These are phyloP conservation scores for Epinotia ramella DNA, from an alignment of 2,888 invertebrate genomes.

Conservation along the genomic window DNA sequence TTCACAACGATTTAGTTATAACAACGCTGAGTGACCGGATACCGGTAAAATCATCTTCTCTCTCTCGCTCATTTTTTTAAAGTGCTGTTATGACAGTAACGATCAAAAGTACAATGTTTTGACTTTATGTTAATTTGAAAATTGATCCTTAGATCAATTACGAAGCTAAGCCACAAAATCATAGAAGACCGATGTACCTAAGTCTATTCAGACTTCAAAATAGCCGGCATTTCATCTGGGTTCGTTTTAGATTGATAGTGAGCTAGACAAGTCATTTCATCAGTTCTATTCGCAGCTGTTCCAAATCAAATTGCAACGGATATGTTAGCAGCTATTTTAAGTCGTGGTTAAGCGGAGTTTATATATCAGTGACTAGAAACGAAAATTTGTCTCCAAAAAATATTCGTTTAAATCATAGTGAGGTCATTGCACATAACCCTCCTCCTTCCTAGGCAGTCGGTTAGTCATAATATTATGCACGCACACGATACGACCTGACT, in stretches of 20 bases:
- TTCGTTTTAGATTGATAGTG: not conserved
- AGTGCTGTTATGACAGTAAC: not conserved
- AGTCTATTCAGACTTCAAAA: no score
- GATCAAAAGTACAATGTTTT: not conserved
- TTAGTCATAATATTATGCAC: no score
- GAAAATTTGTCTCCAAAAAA: no score
- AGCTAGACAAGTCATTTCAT: not conserved
- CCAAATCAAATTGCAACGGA: not conserved
- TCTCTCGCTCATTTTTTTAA: not conserved
- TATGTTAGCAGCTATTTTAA: not conserved
- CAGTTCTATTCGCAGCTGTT: not conserved
- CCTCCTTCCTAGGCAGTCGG: no score
- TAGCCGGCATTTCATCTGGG: not conserved
- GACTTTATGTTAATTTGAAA: no score
- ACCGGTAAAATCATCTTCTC: not conserved
- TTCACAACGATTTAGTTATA: constrained; percentile 65
- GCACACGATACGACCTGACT: no score
- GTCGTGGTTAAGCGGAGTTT: not conserved
- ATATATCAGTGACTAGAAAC: no score
- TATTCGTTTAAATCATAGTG: no score
- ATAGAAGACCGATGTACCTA: not conserved
- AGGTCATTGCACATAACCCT: no score
- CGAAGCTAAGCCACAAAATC: not conserved
- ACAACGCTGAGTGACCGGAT: constrained; percentile 43
- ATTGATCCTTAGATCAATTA: not conserved